Conservation (phyloP, 2,113 vertebrate genomes). For the Bubo blakistoni region DNA sequence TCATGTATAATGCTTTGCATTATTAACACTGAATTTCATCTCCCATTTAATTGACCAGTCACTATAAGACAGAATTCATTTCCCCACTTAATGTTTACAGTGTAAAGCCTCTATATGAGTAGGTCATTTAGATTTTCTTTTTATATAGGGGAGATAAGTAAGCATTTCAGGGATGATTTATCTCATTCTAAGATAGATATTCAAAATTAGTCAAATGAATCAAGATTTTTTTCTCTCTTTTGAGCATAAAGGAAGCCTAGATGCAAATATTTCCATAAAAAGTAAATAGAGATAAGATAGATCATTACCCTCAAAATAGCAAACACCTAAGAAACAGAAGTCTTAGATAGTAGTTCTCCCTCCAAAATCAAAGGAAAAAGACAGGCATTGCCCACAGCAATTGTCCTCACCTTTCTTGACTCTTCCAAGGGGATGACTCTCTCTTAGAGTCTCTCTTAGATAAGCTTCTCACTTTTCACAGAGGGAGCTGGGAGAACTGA, state of each 20-base stretch:
- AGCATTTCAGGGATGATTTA: not conserved
- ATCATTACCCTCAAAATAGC: not conserved
- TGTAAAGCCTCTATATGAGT: not conserved
- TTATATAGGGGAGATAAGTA: not conserved
- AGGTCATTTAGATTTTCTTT: not conserved
- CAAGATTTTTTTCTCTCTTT: accelerated
- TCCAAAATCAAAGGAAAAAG: not conserved
- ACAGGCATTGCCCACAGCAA: not conserved
- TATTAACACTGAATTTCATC: not conserved
- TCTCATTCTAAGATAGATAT: not conserved
- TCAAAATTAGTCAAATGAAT: not conserved
- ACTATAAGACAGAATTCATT: not conserved
- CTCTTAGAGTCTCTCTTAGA: not conserved
- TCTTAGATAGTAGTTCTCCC: not conserved
- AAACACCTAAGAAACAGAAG: not conserved
- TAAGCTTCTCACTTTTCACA: not conserved
- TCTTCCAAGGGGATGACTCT: not conserved
- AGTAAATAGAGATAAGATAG: not conserved
- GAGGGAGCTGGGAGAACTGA: not conserved
- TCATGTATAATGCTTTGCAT: not conserved
- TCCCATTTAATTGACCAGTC: not conserved
- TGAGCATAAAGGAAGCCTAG: not conserved
- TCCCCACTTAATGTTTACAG: not conserved
- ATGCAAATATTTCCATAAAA: not conserved
- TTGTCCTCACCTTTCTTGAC: not conserved